A percentile compares a stretch with the other conserved stretches of the same genome.
phyloP scores from a whole-genome alignment of 30 jellyfish, hydroid and myxozoan species.

The Sanderia malayensis region DNA sequence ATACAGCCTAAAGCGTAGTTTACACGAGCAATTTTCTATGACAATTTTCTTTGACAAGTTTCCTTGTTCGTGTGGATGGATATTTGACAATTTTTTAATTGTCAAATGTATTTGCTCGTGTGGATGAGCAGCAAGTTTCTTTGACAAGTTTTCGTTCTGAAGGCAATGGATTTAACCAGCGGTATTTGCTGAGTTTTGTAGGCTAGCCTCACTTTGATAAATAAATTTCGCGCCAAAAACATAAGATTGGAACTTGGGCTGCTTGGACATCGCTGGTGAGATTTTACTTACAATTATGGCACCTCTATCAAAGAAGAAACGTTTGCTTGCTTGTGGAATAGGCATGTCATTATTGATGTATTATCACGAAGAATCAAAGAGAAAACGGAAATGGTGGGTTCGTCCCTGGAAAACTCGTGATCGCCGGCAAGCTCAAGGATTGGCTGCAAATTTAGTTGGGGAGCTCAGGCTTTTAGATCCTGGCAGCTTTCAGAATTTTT shows the following conservation, averaged over 20 bases:
- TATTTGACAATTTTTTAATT: conserved; percentile 9
- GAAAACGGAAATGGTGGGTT: conserved; percentile 22
- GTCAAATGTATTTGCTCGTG: conserved; percentile 20
- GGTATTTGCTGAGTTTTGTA: conserved; percentile 19
- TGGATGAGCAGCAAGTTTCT: conserved; percentile 35
- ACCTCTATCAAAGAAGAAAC: conserved; percentile 15
- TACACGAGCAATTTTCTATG: conserved; percentile 14
- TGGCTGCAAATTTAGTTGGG: conserved; percentile 24
- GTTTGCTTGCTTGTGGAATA: conserved; percentile 19
- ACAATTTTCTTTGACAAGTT: conserved; percentile 26
- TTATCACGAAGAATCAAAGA: conserved; percentile 14
- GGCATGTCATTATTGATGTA: conserved; percentile 14
- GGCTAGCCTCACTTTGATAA: conserved; percentile 20
- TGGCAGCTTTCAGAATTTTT: conserved; percentile 20
- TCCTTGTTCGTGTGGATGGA: conserved; percentile 25
- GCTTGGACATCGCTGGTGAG: conserved; percentile 16
- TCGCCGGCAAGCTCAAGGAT: conserved; percentile 30
- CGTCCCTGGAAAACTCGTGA: conserved; percentile 22
- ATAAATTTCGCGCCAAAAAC: conserved; percentile 13
- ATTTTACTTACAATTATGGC: conserved; percentile 10
- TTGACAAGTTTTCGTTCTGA: conserved; percentile 19
- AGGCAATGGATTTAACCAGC: conserved; percentile 4
- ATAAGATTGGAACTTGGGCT: conserved; percentile 12
- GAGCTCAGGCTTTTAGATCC: conserved; percentile 7
- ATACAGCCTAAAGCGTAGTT: conserved; percentile 1